phyloP scores from a whole-genome alignment of 2,888 invertebrate species.

The Marronus borbonicus region DNA sequence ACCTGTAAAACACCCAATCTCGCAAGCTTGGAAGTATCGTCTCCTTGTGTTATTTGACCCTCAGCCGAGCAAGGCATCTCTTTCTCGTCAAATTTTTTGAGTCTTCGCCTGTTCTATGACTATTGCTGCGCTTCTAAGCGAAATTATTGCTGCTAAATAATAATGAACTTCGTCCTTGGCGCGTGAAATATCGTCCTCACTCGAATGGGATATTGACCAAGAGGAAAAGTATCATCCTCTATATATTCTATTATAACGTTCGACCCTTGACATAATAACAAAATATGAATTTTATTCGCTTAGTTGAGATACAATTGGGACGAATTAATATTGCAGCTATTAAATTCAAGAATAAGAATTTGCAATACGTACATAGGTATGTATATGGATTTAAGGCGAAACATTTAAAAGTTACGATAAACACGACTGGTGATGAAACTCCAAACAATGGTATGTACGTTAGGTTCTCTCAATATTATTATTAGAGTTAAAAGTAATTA shows the following conservation, averaged over 20 bases:
- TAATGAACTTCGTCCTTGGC: constrained; percentile 27
- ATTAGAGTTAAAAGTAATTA: too few relatives aligned
- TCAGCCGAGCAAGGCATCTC: neutral
- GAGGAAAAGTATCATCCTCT: constrained; percentile 30
- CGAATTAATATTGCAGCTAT: neutral
- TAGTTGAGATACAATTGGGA: constrained; percentile 11
- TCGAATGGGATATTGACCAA: constrained; percentile 20
- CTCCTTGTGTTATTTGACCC: neutral
- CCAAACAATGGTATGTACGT: too few relatives aligned
- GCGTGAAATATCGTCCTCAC: constrained; percentile 23
- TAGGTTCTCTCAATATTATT: too few relatives aligned
- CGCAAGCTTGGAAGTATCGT: neutral
- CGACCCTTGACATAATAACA: constrained; percentile 29
- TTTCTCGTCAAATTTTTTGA: neutral
- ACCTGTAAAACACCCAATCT: neutral
- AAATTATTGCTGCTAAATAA: constrained; percentile 20
- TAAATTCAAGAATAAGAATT: neutral
- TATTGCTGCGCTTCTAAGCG: constrained; percentile 2
- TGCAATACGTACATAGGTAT: too few relatives aligned
- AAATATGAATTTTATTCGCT: neutral
- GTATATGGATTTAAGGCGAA: too few relatives aligned
- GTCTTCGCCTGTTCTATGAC: neutral
- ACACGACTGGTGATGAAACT: too few relatives aligned
- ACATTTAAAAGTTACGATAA: too few relatives aligned
- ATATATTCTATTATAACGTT: constrained; percentile 8